These are phyloP conservation scores for Clytia hemisphaerica DNA, from an alignment of 30 jellyfish, hydroid and myxozoan species.

Conservation along the genomic window DNA sequence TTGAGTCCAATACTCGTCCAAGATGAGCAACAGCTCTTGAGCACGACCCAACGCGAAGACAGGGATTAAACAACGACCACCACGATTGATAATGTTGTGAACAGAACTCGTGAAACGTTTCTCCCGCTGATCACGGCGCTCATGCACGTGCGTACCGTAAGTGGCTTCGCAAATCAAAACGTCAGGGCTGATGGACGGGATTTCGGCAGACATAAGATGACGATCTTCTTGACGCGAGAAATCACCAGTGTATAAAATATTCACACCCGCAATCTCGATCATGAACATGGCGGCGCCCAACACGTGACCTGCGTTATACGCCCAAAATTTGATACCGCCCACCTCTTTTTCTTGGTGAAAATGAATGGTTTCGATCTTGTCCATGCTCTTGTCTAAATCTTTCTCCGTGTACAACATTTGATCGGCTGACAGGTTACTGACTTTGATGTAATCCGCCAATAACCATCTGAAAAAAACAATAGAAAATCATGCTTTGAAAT, in stretches of 20 bases:
- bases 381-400: slow-evolving; percentile 96
- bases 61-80: slow-evolving; percentile 96
- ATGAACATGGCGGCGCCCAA: slow-evolving; percentile 99
- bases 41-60: slow-evolving; percentile 99
- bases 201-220: slow-evolving; percentile 98
- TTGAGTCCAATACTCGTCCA: slow-evolving; percentile 96
- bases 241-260: slow-evolving; percentile 99
- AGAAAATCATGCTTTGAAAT: background rate
- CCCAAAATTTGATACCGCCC: slow-evolving; percentile 94
- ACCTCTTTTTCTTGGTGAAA: slow-evolving; percentile 98
- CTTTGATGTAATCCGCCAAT: slow-evolving; percentile 94
- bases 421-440: slow-evolving; percentile 89
- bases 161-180: slow-evolving; percentile 98
- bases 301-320: slow-evolving; percentile 99
- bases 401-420: slow-evolving; percentile 90
- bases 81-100: slow-evolving; percentile 77
- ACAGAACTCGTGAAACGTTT: slow-evolving; percentile 90
- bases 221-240: slow-evolving; percentile 99
- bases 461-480: slow-evolving; percentile 76
- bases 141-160: slow-evolving; percentile 98
- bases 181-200: slow-evolving; percentile 90
- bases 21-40: slow-evolving; percentile 86
- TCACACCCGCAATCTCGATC: slow-evolving; percentile 99
- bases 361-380: slow-evolving; percentile 90
- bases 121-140: slow-evolving; percentile 89